Evolutionary conservation across 1,140 invertebrate genomes (phyloP), one percentile per base, ranked within the genome.

Genomic region (Stegodyphus dumicola): DNA sequence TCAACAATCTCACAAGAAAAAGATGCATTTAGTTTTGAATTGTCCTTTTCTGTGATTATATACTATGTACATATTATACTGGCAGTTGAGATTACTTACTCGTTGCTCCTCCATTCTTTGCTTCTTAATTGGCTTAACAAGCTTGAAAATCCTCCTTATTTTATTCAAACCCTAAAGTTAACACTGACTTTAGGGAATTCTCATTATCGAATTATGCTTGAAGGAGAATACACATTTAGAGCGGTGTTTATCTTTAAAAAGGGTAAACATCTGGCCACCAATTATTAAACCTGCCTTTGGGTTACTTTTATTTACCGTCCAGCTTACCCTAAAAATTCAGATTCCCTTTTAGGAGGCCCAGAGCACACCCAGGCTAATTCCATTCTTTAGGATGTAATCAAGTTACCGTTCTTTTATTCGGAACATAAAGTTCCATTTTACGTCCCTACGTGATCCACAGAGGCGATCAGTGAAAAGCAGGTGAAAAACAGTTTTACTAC

Each of bases 331-430:
- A 70, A 79, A 79, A 79, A 79, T 79, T 79, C 77, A 79, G 77
- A 79, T 79, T 75, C 73, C 6, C 18, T 13, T 13, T 33, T 48
- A 75, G n/a, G n/a, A 33, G 54, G 18, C 52, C 54, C 51, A 53
- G 53, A 79, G 33, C 33, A 33, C 33, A 33, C 33, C 33, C 33
- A 33, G 33, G 77, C 66, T 79, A 79, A 79, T 79, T 79, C 77
- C 66, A 48, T 65, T 70, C 73, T 79, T 69, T 33, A 79, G 75
- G 48, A 56, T 52, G 60, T 77, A 77, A 77, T 77, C 75, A 56
- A 77, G 75, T 77, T 77, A 77, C 51, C 60, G 75, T 77, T 77
- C 75, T 77, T 77, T 77, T 77, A 77, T 77, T 77, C 66, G 75
- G 48, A 54, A 77, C 60, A 77, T 77, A 77, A 77, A 77, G 75